phyloP scores from a whole-genome alignment of 2,888 invertebrate species.

The Zeuzera pyrina region DNA sequence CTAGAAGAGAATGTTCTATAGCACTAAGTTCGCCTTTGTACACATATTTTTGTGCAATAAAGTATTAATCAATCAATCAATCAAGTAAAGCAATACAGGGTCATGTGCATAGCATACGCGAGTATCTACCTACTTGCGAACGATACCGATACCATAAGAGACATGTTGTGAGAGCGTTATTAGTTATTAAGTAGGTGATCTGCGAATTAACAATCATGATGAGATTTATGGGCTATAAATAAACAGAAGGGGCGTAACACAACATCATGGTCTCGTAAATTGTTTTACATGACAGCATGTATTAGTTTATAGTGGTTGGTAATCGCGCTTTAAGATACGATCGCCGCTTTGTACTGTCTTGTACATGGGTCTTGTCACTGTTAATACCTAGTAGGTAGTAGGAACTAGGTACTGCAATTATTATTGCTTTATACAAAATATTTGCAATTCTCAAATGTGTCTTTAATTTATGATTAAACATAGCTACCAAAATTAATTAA shows the following conservation, averaged over 20 bases:
- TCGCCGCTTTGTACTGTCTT: conserved; percentile 24
- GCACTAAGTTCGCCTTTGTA: too few species aligned
- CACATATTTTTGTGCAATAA: too few species aligned
- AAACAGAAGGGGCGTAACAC: conserved; percentile 40
- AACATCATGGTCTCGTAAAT: conserved; percentile 41
- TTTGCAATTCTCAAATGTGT: too few species aligned
- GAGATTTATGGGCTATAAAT: conserved; percentile 31
- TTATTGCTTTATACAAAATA: too few species aligned
- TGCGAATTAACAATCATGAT: conserved; percentile 27
- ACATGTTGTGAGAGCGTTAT: conserved; percentile 24
- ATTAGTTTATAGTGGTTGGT: conserved; percentile 23
- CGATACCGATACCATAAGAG: conserved; percentile 13
- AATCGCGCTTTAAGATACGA: conserved; percentile 36
- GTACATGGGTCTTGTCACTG: background rate
- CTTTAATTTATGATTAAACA: too few species aligned
- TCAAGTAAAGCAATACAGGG: too few species aligned
- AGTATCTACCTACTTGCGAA: background rate
- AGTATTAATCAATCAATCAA: too few species aligned
- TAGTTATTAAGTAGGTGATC: conserved; percentile 30
- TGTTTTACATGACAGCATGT: conserved; percentile 45
- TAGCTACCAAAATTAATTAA: too few species aligned
- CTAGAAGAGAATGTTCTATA: too few species aligned
- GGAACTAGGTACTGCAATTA: too few species aligned
- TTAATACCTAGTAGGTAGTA: too few species aligned
- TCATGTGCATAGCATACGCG: too few species aligned